phyloP scores from a whole-genome alignment of 2,797 vertebrate species.

The Sebastes dallii region DNA sequence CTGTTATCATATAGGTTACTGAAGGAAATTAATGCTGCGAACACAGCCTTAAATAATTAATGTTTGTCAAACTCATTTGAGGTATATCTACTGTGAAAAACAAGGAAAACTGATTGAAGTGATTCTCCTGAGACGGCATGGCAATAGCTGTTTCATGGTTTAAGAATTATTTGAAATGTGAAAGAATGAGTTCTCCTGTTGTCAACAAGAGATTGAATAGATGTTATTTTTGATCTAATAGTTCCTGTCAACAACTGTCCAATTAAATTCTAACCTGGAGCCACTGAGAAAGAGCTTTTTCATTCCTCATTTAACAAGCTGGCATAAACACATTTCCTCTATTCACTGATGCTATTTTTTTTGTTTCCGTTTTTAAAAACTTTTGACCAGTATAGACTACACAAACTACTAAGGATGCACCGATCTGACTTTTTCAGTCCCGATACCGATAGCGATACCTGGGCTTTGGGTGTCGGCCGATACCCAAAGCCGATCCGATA shows the following conservation, averaged over 20 bases:
- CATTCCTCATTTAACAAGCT: constrained; percentile 27
- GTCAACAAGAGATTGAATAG: constrained; percentile 59
- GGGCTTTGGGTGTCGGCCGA: accelerated
- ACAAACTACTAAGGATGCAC: neutral
- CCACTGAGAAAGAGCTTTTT: constrained; percentile 36
- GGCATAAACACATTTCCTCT: constrained; percentile 33
- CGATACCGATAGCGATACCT: too few relatives aligned
- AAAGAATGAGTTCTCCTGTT: constrained; percentile 43
- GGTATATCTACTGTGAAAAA: constrained; percentile 54
- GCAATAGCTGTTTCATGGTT: constrained; percentile 59
- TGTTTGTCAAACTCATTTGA: constrained; percentile 46
- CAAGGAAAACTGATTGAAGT: constrained; percentile 40
- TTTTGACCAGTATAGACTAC: constrained; percentile 15
- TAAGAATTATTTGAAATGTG: constrained; percentile 60
- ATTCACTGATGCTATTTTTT: constrained; percentile 13
- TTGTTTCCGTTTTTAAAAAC: neutral
- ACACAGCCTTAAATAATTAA: constrained; percentile 45
- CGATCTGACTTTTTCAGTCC: too few relatives aligned
- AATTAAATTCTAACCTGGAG: constrained; percentile 72
- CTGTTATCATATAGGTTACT: constrained; percentile 34
- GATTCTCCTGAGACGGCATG: constrained; percentile 38
- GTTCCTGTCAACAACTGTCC: constrained; percentile 65
- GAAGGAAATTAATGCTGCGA: constrained; percentile 4
- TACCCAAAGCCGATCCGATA: too few relatives aligned
- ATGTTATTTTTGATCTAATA: constrained; percentile 65